Evolutionary conservation across 2,113 vertebrate species (phyloP).

Genomic region (Scartelaos histophorus): DNA sequence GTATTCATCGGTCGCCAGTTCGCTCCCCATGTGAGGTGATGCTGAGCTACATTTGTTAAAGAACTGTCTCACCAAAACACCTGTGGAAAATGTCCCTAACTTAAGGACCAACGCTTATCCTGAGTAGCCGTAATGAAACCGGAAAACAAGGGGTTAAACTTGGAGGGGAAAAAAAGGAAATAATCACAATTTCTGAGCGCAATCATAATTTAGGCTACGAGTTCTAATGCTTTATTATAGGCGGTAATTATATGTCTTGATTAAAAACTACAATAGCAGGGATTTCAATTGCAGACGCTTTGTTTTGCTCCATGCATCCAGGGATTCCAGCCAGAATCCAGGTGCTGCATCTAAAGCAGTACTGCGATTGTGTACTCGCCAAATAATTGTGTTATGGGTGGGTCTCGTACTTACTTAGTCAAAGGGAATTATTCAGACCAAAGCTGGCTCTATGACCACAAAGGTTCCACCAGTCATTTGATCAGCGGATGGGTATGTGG

Average conservation of each 20-base stretch:
- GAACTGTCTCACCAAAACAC: constrained; percentile 44
- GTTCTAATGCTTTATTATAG: constrained; percentile 62
- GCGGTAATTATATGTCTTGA: constrained; percentile 70
- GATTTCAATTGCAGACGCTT: constrained; percentile 56
- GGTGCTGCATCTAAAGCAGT: constrained; percentile 48
- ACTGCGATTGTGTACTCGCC: constrained; percentile 67
- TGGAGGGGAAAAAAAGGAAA: constrained; percentile 28
- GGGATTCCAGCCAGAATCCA: constrained; percentile 56
- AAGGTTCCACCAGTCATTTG: constrained; percentile 1
- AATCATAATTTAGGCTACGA: constrained; percentile 67
- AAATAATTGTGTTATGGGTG: constrained; percentile 61
- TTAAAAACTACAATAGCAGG: constrained; percentile 70
- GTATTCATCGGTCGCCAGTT: constrained; percentile 62
- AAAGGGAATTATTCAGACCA: constrained; percentile 29
- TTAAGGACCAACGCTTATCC: constrained; percentile 34
- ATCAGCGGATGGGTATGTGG: not conserved
- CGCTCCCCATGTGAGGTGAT: constrained; percentile 54
- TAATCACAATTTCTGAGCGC: constrained; percentile 62
- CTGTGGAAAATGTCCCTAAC: constrained; percentile 47
- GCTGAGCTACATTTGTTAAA: constrained; percentile 63
- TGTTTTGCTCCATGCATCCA: constrained; percentile 44
- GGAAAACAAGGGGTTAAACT: constrained; percentile 49
- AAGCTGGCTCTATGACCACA: constrained; percentile 6
- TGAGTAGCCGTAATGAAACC: constrained; percentile 41
- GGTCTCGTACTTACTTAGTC: constrained; percentile 55